Evolutionary conservation across 2,113 vertebrate genomes (phyloP).

Genomic region (Spilogale gracilis): DNA sequence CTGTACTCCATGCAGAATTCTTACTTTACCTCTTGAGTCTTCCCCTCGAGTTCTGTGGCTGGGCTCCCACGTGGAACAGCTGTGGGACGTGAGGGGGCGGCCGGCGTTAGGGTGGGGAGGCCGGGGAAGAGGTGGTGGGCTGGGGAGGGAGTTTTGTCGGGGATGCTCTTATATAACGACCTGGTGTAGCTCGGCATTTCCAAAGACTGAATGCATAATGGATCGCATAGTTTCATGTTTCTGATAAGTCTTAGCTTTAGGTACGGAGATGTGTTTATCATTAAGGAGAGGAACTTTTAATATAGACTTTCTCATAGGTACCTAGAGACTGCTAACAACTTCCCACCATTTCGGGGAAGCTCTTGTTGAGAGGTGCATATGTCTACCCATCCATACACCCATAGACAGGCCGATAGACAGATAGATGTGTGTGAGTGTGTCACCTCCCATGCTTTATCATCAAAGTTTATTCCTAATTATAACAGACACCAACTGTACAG

Average conservation of each 20-base stretch:
- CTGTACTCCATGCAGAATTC: slow-evolving; percentile 99
- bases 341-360: slow-evolving; percentile 47
- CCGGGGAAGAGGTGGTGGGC: slow-evolving; percentile 74
- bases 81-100: background rate
- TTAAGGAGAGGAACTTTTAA: slow-evolving; percentile 83
- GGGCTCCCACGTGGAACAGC: slow-evolving; percentile 27
- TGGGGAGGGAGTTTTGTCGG: slow-evolving; percentile 71
- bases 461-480: slow-evolving; percentile 87
- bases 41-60: slow-evolving; percentile 14
- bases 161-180: slow-evolving; percentile 76
- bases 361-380: background rate
- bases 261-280: slow-evolving; percentile 76
- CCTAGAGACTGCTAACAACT: slow-evolving; percentile 79
- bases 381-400: slow-evolving; percentile 23
- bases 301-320: slow-evolving; percentile 82
- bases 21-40: slow-evolving; percentile 96
- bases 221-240: slow-evolving; percentile 87
- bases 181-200: slow-evolving; percentile 85
- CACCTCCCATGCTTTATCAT: slow-evolving; percentile 80
- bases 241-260: slow-evolving; percentile 88
- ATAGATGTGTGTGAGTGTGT: slow-evolving; percentile 52
- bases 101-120: slow-evolving; percentile 51
- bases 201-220: slow-evolving; percentile 85
- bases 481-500: slow-evolving; percentile 88
- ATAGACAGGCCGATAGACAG: slow-evolving; percentile 63